These are phyloP conservation scores for Tetrapedia diversipes DNA, from an alignment of 2,888 invertebrate genomes.

Conservation along the genomic window DNA sequence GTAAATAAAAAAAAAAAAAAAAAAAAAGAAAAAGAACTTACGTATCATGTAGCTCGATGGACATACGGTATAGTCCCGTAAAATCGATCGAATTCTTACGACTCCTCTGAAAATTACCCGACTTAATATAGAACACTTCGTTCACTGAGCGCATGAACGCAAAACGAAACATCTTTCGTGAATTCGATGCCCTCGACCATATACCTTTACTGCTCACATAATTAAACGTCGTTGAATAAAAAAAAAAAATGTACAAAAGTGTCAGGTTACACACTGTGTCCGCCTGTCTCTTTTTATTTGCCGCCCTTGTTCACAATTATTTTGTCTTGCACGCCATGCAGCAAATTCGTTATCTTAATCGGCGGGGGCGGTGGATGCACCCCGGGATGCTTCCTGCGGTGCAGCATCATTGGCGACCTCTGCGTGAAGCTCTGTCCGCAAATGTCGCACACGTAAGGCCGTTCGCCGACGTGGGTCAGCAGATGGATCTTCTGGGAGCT, in stretches of 20 bases:
- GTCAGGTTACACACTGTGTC: not conserved
- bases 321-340: constrained; percentile 77
- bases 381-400: constrained; percentile 78
- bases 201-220: not conserved
- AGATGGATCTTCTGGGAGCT: constrained; percentile 78
- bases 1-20: too few relatives aligned
- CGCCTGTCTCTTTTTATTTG: constrained; percentile 38
- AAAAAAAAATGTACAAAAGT: constrained; percentile 26
- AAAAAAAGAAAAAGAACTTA: constrained; percentile 2
- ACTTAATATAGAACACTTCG: constrained; percentile 1
- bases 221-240: not conserved
- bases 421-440: constrained; percentile 79
- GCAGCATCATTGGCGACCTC: constrained; percentile 79
- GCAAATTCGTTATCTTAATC: constrained; percentile 78
- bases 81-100: not conserved
- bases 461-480: constrained; percentile 76
- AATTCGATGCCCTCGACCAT: not conserved
- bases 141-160: not conserved
- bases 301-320: constrained; percentile 71
- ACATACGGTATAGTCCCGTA: not conserved
- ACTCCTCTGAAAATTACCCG: not conserved
- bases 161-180: not conserved
- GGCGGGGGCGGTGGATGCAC: constrained; percentile 78
- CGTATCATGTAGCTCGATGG: constrained; percentile 9
- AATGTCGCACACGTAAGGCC: constrained; percentile 79